These are phyloP conservation scores for Chloroclystis v-ata DNA, from an alignment of 2,888 invertebrate genomes.

Conservation along the genomic window DNA sequence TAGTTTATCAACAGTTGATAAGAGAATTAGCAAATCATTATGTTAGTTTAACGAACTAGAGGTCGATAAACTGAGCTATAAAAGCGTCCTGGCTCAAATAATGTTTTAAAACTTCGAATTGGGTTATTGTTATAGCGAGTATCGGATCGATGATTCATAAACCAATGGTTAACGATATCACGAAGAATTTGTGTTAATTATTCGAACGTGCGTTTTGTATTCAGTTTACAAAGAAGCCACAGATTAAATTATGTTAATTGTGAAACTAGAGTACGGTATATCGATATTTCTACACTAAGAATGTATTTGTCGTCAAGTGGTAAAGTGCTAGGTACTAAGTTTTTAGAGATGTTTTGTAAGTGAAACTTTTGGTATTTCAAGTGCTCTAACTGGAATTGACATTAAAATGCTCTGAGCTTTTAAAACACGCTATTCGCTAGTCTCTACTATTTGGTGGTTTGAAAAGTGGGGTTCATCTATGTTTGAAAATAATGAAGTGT, in stretches of 20 bases:
- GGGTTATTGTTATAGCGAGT: slow-evolving; percentile 10
- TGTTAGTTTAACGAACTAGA: slow-evolving; percentile 10
- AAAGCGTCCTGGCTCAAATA: slow-evolving; percentile 4
- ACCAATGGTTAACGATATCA: slow-evolving; percentile 34
- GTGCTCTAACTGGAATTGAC: too few relatives aligned
- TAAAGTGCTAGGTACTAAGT: too few relatives aligned
- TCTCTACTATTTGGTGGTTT: too few relatives aligned
- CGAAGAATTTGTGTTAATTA: slow-evolving; percentile 41
- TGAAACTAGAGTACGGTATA: slow-evolving; percentile 6
- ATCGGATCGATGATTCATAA: slow-evolving; percentile 34
- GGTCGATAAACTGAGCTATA: slow-evolving; percentile 15
- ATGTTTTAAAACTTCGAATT: slow-evolving; percentile 21
- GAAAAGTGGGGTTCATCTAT: too few relatives aligned
- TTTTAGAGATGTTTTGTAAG: too few relatives aligned
- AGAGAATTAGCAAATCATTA: slow-evolving; percentile 16
- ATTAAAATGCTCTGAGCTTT: too few relatives aligned
- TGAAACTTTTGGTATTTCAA: too few relatives aligned
- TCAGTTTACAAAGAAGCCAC: slow-evolving; percentile 21
- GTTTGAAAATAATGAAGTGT: too few relatives aligned
- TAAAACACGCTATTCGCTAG: too few relatives aligned
- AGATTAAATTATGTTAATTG: background rate
- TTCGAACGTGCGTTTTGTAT: slow-evolving; percentile 31
- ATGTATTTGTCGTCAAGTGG: too few relatives aligned
- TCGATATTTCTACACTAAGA: too few relatives aligned
- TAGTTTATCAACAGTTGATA: slow-evolving; percentile 8